Evolutionary conservation across 1,140 invertebrate species (phyloP).

Genomic region (Cyclina sinensis): DNA sequence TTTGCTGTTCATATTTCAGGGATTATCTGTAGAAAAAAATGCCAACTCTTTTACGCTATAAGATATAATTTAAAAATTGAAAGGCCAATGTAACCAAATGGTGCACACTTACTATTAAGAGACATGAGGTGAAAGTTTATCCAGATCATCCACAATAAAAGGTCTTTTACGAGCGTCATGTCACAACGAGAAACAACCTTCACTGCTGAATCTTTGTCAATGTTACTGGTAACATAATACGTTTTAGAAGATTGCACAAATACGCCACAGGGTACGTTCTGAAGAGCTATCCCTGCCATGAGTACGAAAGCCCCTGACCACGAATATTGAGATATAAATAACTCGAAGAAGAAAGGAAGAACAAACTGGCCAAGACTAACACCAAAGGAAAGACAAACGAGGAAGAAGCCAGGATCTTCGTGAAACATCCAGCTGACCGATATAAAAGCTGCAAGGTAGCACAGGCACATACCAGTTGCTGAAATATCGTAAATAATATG

Average conservation of each 20-base stretch:
- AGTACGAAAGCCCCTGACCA: slow-evolving; percentile 34
- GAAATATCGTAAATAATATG: neutral
- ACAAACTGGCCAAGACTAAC: slow-evolving; percentile 32
- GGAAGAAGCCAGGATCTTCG: neutral
- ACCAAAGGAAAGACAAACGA: slow-evolving; percentile 7
- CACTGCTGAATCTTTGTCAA: neutral
- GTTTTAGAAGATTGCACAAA: neutral
- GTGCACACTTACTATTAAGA: too few relatives aligned
- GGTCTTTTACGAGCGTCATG: neutral
- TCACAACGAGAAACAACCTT: neutral
- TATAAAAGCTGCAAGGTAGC: slow-evolving; percentile 27
- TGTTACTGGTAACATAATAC: neutral
- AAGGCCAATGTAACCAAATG: too few relatives aligned
- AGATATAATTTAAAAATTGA: neutral
- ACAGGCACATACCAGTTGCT: slow-evolving; percentile 31
- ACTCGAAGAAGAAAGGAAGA: slow-evolving; percentile 7
- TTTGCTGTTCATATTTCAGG: too few relatives aligned
- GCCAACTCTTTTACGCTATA: too few relatives aligned
- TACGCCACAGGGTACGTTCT: neutral
- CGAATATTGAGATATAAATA: neutral
- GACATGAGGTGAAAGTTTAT: neutral
- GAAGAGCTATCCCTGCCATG: slow-evolving; percentile 13
- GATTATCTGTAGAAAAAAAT: too few relatives aligned
- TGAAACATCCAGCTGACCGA: slow-evolving; percentile 15
- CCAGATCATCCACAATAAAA: neutral